A percentile compares a stretch with the other conserved stretches of the same genome.
These are phyloP conservation scores for Meandrina meandrites DNA, from an alignment of 92 coral and sea anemone species.

Conservation along the genomic window DNA sequence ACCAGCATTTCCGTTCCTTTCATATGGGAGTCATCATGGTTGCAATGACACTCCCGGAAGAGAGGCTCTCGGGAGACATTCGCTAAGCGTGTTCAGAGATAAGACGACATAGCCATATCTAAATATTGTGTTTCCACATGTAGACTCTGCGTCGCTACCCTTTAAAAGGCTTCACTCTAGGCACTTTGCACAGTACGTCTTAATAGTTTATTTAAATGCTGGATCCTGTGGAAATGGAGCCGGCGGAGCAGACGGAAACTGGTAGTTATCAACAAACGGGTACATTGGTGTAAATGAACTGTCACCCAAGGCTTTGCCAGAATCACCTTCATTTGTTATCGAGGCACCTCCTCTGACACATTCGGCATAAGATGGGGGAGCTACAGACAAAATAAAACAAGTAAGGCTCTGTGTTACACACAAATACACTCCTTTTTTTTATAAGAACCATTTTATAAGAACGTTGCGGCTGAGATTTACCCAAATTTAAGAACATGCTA, in stretches of 20 bases:
- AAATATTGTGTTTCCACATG: too few species aligned
- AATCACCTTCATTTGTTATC: conserved; percentile 65
- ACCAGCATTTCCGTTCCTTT: too few species aligned
- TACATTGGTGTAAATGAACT: conserved; percentile 91
- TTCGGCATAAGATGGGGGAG: conserved; percentile 92
- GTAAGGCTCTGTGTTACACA: neutral
- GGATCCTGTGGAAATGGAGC: conserved; percentile 11
- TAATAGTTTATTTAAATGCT: neutral
- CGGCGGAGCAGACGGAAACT: conserved; percentile 56
- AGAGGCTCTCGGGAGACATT: too few species aligned
- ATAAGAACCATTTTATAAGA: neutral
- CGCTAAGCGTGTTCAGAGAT: too few species aligned
- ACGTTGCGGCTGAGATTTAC: neutral
- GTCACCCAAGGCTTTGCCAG: conserved; percentile 85
- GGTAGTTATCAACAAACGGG: conserved; percentile 87
- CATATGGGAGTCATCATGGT: too few species aligned
- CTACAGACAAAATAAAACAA: conserved; percentile 42
- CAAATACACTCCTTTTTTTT: too few species aligned
- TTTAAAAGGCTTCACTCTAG: too few species aligned
- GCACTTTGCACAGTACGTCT: too few species aligned
- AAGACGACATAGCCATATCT: too few species aligned
- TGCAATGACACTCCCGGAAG: too few species aligned
- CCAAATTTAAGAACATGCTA: too few species aligned
- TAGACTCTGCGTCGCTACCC: too few species aligned
- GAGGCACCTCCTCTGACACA: conserved; percentile 79